Evolutionary conservation across 2,888 invertebrate species (phyloP), one percentile per base, ranked within the genome.

Genomic region (Oligia latruncula): DNA sequence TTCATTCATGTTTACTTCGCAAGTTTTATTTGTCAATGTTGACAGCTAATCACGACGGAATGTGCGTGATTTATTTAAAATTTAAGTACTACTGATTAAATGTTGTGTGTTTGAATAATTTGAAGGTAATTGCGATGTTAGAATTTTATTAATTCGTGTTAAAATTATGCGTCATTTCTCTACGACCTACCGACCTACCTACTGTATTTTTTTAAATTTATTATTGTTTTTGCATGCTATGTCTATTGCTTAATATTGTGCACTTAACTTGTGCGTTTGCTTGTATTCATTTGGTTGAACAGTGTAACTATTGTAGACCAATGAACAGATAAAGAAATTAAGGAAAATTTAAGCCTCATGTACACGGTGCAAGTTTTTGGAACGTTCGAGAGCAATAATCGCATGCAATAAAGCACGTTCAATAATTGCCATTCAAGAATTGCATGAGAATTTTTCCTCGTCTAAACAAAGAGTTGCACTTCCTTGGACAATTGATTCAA

Each of bases 1-100:
- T 92, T 94, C 92, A 94, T 94, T 92, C 88, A 90, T 85, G 90
- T 87, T 91, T 88, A 91, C 90, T 89, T 89, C 89, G 92, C 91
- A 91, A 93, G 90, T 93, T 94, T 94, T 95, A 93, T 95, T 95
- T 94, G 93, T 93, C 91, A 91, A 89, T 83, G 83, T 88, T 94
- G 95, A 95, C 95, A 95, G 95, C 91, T 91, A 92, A 95, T 95
- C 93, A 93, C 88, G 88, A 87, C 86, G 88, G 86, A 89, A 88
- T 81, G 77, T 75, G 73, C 83, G 91, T 95, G 93, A 95, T 94
- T 94, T 93, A 95, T 94, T 88, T 89, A 87, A 81, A 89, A 86
- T 90, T 80, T 88, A 87, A 91, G 85, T 88, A 85, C 78, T 83
- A 74, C 81, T 86, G 90, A 89, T 82, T 85, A 80, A 66, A 75